These are phyloP conservation scores for Lepidothrix coronata DNA, from an alignment of 2,113 vertebrate species.

Conservation along the genomic window DNA sequence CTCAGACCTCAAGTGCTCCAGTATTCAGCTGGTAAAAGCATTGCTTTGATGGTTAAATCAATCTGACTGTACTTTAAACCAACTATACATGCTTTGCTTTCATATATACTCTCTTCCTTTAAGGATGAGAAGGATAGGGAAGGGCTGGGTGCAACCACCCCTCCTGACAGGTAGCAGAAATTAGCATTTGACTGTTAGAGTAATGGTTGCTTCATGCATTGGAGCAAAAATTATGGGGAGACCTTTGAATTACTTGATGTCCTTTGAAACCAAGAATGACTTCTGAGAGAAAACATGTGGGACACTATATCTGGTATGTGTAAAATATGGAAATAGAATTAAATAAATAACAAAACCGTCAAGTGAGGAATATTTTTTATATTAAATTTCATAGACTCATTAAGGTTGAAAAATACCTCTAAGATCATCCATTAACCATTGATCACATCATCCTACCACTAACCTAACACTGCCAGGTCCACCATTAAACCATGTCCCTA, in stretches of 20 bases:
- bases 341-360: neutral
- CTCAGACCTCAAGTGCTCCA: neutral
- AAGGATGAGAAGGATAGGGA: neutral
- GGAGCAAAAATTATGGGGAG: neutral
- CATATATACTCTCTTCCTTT: neutral
- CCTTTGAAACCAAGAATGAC: neutral
- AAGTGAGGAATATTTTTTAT: neutral
- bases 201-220: neutral
- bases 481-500: neutral
- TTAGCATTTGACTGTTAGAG: neutral
- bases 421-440: neutral
- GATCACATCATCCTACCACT: neutral
- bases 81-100: neutral
- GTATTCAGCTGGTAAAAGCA: neutral
- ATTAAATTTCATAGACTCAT: neutral
- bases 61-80: neutral
- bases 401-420: neutral
- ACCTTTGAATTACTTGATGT: neutral
- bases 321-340: neutral
- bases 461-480: neutral
- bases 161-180: neutral
- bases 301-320: rapidly evolving
- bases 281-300: neutral
- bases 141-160: neutral
- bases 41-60: neutral